Evolutionary conservation across 2,888 invertebrate species (phyloP), one percentile per base, ranked within the genome.

Genomic region (Parnassius glacialis): DNA sequence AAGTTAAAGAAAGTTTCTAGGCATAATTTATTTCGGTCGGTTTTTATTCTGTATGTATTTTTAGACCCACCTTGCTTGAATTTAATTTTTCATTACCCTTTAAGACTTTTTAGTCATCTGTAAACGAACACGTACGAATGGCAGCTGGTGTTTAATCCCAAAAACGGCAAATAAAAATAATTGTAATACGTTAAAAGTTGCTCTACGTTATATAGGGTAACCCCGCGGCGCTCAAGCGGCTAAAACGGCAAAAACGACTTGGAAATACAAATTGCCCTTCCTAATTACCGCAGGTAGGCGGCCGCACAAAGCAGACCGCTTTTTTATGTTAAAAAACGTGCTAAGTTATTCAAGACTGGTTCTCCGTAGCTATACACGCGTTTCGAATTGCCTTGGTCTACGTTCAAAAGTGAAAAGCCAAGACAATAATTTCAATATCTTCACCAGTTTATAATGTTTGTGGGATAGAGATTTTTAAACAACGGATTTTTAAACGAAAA

Each of bases 281-380:
- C 72, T 74, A 74, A 74, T 74, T 74, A 72, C 74, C 59, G 66
- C 74, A 74, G 74, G 74, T 74, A 73, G 69, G 74, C 68, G 72
- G 72, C 68, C 71, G 69, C 68, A 70, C 71, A 74, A 74, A 74
- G 70, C 65, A 65, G 59, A 55, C 65, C 55, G 52, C 59, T 70
- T 74, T 71, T 70, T 70, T 64, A 50, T 47, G 53, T 43, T 44
- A 9, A 66, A 69, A 73, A 73, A 74, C 64, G 74, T 68, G 74
- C 72, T 72, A 74, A 73, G 69, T 72, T 73, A 71, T 71, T 70
- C 70, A 59, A 62, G 72, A 73, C 72, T 56, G 71, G 71, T 75
- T 72, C 51, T 45, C 54, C 54, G 57, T 51, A 64, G 64, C 64
- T 45, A 53, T 44, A 52, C 57, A 45, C 45, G 52, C n/a, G 25